phyloP scores from a whole-genome alignment of 2,888 invertebrate species.

The Diaperis boleti region DNA sequence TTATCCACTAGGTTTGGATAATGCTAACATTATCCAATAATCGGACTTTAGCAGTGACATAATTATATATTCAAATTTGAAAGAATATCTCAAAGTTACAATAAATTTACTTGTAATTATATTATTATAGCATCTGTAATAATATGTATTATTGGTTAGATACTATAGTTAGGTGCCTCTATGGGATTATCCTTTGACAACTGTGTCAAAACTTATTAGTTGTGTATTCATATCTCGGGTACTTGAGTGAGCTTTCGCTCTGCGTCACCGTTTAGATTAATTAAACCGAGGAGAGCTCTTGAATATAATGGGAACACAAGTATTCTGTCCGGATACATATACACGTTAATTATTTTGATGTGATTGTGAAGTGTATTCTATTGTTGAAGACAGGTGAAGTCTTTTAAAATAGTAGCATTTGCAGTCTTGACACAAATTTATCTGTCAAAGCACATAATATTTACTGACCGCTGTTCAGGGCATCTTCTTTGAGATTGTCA shows the following conservation, averaged over 20 bases:
- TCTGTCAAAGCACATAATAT: slow-evolving; percentile 50
- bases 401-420: slow-evolving; percentile 15
- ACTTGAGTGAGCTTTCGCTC: neutral
- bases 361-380: neutral
- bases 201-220: too few species aligned
- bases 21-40: too few species aligned
- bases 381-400: neutral
- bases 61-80: too few species aligned
- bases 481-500: slow-evolving; percentile 49
- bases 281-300: neutral
- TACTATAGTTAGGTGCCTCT: too few species aligned
- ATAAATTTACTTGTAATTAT: too few species aligned
- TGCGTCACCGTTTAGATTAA: neutral
- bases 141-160: too few species aligned
- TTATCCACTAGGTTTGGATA: too few species aligned
- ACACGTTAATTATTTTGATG: neutral
- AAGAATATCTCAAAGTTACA: too few species aligned
- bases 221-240: neutral
- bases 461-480: slow-evolving; percentile 50
- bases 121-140: too few species aligned
- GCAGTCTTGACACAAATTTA: slow-evolving; percentile 43
- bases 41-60: too few species aligned
- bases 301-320: neutral
- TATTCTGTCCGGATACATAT: neutral
- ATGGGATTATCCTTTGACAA: too few species aligned